Conservation (phyloP, 1,140 invertebrate genomes). For the Solen grandis region DNA sequence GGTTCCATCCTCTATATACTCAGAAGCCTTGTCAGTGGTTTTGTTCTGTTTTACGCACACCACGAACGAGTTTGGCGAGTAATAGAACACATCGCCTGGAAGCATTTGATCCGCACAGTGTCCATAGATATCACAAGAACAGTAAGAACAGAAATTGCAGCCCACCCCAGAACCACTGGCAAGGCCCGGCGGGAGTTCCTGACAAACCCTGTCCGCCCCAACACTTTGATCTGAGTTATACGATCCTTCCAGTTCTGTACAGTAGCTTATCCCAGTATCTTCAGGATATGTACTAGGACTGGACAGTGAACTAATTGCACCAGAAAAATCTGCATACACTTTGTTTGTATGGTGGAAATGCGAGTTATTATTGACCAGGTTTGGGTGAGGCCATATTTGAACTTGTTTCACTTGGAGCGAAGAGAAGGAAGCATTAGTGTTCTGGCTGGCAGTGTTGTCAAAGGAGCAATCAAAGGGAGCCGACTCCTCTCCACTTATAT, state of each 20-base stretch:
- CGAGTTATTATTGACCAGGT: too few relatives aligned
- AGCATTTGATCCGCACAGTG: constrained; percentile 59
- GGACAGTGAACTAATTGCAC: not conserved
- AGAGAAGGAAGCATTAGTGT: too few relatives aligned
- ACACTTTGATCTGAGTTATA: too few relatives aligned
- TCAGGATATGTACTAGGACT: not conserved
- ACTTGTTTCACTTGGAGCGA: not conserved
- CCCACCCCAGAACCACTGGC: not conserved
- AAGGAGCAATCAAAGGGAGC: not conserved
- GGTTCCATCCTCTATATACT: too few relatives aligned
- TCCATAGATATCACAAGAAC: not conserved
- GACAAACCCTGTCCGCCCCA: not conserved
- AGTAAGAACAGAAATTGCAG: not conserved
- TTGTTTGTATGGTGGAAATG: too few relatives aligned
- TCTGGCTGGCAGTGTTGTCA: not conserved
- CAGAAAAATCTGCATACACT: too few relatives aligned
- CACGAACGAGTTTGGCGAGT: constrained; percentile 76
- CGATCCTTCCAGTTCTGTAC: too few relatives aligned
- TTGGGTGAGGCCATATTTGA: not conserved
- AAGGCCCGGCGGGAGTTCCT: not conserved
- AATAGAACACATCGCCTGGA: constrained; percentile 78
- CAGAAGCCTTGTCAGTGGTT: too few relatives aligned
- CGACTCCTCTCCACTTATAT: constrained; percentile 49
- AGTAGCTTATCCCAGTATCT: not conserved
- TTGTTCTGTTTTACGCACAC: constrained; percentile 71